Evolutionary conservation across 2,797 vertebrate species (phyloP).

Genomic region (Capromys pilorides): DNA sequence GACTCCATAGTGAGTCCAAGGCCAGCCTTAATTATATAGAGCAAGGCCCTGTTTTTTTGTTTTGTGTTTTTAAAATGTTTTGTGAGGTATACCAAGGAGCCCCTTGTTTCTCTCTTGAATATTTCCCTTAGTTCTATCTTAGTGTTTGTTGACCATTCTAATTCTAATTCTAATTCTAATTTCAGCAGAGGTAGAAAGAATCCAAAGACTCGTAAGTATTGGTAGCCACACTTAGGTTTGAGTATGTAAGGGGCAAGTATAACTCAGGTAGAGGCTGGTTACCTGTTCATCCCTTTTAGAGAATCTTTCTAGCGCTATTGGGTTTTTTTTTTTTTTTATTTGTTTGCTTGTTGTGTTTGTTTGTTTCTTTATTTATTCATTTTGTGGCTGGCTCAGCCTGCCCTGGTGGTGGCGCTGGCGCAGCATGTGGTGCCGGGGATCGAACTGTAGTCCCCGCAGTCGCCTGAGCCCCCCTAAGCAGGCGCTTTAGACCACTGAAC

Average conservation of each 20-base stretch:
- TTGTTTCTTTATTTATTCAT: too few relatives aligned
- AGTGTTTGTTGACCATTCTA: constrained; percentile 16
- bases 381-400: too few relatives aligned
- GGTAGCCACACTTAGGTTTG: neutral
- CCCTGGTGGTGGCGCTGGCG: too few relatives aligned
- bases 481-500: too few relatives aligned
- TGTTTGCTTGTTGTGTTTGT: too few relatives aligned
- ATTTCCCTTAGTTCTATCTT: neutral
- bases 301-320: neutral
- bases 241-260: neutral
- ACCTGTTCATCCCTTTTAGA: constrained; percentile 7
- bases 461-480: too few relatives aligned
- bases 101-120: constrained; percentile 13
- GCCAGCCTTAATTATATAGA: too few relatives aligned
- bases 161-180: neutral
- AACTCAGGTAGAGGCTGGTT: constrained; percentile 12
- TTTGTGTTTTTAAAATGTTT: neutral
- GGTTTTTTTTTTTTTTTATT: neutral
- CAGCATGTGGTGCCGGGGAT: too few relatives aligned
- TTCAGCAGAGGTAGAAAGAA: neutral
- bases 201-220: neutral
- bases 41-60: too few relatives aligned
- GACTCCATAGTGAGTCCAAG: too few relatives aligned
- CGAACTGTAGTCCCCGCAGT: too few relatives aligned
- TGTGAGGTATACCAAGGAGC: neutral